Evolutionary conservation across 2,888 invertebrate species (phyloP).

Genomic region (Yponomeuta cagnagella): DNA sequence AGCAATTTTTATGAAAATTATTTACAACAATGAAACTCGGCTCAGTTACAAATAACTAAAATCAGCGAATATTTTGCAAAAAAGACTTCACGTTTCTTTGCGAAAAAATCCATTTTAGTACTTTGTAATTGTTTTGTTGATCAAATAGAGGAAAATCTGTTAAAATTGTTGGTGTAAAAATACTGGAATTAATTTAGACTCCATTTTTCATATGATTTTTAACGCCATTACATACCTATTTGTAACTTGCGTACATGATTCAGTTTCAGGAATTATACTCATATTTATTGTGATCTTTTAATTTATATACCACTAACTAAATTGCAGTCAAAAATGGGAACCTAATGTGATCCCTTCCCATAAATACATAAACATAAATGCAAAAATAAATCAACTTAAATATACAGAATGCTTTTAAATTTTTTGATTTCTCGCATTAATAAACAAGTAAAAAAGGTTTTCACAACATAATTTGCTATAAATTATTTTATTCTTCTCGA

Average conservation of each 20-base stretch:
- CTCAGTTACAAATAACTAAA: constrained; percentile 12
- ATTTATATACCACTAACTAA: not conserved
- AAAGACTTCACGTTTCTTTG: constrained; percentile 13
- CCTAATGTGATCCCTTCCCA: not conserved
- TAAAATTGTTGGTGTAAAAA: constrained; percentile 13
- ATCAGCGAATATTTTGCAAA: constrained; percentile 4
- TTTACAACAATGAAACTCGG: constrained; percentile 42
- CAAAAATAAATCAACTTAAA: constrained; percentile 7
- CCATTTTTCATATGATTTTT: not conserved
- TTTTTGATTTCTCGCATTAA: not conserved
- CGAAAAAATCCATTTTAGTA: not conserved
- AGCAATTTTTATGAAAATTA: constrained; percentile 42
- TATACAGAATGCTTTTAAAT: not conserved
- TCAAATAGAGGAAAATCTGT: not conserved
- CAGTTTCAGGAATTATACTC: not conserved
- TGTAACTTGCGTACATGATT: not conserved
- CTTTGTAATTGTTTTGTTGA: not conserved
- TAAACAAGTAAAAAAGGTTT: not conserved
- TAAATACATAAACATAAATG: constrained; percentile 5
- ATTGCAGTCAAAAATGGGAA: constrained; percentile 3
- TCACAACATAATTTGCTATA: not conserved
- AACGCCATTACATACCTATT: constrained; percentile 11
- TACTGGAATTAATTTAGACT: not conserved
- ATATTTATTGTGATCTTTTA: constrained; percentile 4
- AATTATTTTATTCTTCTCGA: constrained; percentile 3